Conservation (phyloP, 1,140 invertebrate genomes). For the Drosophila sproati region DNA sequence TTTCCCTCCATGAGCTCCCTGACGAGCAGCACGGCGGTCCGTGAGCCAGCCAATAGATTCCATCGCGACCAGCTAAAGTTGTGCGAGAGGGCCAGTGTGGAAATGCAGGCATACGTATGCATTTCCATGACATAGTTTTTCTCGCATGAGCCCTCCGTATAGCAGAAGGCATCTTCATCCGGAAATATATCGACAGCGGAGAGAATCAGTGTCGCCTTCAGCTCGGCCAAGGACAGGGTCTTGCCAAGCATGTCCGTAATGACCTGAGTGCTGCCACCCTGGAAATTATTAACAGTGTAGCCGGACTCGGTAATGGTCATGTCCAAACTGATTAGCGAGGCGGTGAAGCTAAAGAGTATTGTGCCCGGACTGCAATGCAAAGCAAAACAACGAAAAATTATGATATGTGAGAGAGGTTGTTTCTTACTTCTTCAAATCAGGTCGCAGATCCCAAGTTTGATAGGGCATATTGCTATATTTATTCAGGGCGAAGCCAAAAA, state of each 20-base stretch:
- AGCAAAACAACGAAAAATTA: no score
- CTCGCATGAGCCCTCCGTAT: conserved; percentile 89
- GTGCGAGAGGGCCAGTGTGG: conserved; percentile 89
- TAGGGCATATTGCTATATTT: conserved; percentile 92
- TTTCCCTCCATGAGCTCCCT: conserved; percentile 88
- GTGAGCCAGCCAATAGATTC: conserved; percentile 89
- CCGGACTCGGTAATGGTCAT: conserved; percentile 87
- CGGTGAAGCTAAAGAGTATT: conserved; percentile 87
- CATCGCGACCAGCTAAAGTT: conserved; percentile 96
- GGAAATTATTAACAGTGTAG: conserved; percentile 77
- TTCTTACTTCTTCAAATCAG: conserved; percentile 86
- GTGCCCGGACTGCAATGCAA: conserved; percentile 74
- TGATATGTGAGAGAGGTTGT: not conserved
- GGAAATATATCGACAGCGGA: conserved; percentile 96
- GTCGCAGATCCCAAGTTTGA: conserved; percentile 93
- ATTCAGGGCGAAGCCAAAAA: conserved; percentile 90
- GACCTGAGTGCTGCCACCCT: conserved; percentile 74
- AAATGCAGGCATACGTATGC: conserved; percentile 93
- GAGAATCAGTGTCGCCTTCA: conserved; percentile 72
- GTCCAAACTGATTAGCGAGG: conserved; percentile 89
- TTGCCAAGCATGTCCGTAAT: conserved; percentile 80
- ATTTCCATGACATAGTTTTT: conserved; percentile 92
- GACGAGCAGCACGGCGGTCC: conserved; percentile 90
- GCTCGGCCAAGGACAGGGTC: conserved; percentile 65
- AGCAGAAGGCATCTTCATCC: conserved; percentile 92